phyloP scores from a whole-genome alignment of 2,797 vertebrate genomes.

The Urophycis tenuis region DNA sequence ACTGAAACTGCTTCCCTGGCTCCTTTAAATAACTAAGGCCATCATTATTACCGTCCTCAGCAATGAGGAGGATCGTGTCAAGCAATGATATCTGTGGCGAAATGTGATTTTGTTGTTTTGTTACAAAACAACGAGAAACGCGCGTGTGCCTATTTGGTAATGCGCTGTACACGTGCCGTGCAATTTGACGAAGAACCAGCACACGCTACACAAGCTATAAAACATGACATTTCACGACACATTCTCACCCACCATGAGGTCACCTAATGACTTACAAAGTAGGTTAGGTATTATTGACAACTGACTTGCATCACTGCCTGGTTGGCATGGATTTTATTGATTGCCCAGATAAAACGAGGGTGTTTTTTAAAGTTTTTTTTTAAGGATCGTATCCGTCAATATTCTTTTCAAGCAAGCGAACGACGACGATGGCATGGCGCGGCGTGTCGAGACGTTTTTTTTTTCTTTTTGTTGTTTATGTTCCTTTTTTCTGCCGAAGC shows the following conservation, averaged over 20 bases:
- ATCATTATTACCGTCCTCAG: background rate
- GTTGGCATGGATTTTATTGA: slow-evolving; percentile 49
- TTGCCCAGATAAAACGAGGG: slow-evolving; percentile 34
- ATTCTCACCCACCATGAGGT: background rate
- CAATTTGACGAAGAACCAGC: background rate
- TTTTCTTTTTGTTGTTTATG: background rate
- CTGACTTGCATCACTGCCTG: slow-evolving; percentile 31
- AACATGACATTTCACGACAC: background rate
- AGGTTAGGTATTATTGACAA: slow-evolving; percentile 35
- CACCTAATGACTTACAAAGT: slow-evolving; percentile 27
- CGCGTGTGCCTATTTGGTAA: no score
- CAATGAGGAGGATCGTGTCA: background rate
- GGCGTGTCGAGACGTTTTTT: background rate
- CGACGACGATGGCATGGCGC: background rate
- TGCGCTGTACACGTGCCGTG: background rate
- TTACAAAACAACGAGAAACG: background rate
- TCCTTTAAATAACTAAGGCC: slow-evolving; percentile 25
- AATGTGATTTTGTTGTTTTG: background rate
- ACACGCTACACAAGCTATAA: background rate
- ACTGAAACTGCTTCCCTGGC: slow-evolving; percentile 28
- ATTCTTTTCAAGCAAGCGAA: slow-evolving; percentile 11
- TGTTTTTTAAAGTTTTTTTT: slow-evolving; percentile 40
- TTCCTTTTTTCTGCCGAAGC: background rate
- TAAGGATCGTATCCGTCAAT: slow-evolving; percentile 40
- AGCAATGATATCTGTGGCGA: background rate